A percentile compares a stretch with the other conserved stretches of the same genome.
Evolutionary conservation across 1,140 invertebrate genomes (phyloP).

Genomic region (Drosophila miranda): DNA sequence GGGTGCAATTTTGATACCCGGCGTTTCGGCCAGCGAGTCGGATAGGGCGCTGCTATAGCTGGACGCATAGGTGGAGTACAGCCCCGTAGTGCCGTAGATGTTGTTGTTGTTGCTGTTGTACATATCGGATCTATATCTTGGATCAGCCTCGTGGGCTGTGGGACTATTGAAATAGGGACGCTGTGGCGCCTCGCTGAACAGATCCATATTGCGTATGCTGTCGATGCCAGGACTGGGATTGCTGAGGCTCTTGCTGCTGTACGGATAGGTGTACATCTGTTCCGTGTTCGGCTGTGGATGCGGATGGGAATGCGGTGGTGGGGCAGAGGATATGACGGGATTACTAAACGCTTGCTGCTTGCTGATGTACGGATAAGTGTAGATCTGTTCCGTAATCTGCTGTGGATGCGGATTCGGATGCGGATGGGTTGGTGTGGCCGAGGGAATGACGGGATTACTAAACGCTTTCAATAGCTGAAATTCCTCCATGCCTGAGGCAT

Average conservation of each 20-base stretch:
- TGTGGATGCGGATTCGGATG: conserved; percentile 56
- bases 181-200: conserved; percentile 43
- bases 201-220: conserved; percentile 71
- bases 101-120: conserved; percentile 20
- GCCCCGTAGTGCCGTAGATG: conserved; percentile 39
- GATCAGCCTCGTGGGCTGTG: conserved; percentile 35
- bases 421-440: conserved; percentile 33
- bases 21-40: conserved; percentile 70
- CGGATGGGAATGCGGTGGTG: conserved; percentile 8
- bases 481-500: conserved; percentile 19
- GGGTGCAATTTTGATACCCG: conserved; percentile 66
- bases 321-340: too few species aligned
- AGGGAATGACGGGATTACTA: conserved; percentile 60
- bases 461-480: conserved; percentile 63
- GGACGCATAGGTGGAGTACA: conserved; percentile 58
- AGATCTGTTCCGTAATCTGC: conserved; percentile 34
- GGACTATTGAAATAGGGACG: conserved; percentile 55
- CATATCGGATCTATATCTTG: conserved; percentile 12
- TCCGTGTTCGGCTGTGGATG: conserved; percentile 20
- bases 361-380: conserved; percentile 31
- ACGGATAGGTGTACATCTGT: too few species aligned
- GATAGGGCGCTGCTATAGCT: conserved; percentile 72
- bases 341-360: background rate
- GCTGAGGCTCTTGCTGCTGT: too few species aligned
- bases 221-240: conserved; percentile 52